These are phyloP conservation scores for Willisornis vidua DNA, from an alignment of 2,113 vertebrate species.

Conservation along the genomic window DNA sequence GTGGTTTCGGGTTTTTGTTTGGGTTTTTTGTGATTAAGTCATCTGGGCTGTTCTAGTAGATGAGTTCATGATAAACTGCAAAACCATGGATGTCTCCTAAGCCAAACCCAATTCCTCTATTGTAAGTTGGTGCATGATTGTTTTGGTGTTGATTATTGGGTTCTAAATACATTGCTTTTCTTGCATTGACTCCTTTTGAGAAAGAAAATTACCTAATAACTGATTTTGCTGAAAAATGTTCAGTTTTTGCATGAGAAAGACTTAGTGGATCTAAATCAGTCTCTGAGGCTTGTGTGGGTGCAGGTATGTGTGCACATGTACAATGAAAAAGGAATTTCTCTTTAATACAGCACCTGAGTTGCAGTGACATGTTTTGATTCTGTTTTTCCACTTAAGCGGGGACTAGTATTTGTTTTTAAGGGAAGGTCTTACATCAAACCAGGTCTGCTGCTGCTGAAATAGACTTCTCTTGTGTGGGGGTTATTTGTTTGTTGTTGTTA, in stretches of 20 bases:
- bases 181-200: neutral
- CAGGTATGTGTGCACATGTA: constrained; percentile 19
- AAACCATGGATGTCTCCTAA: constrained; percentile 8
- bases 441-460: neutral
- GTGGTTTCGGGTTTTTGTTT: neutral
- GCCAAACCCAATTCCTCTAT: neutral
- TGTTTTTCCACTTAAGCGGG: neutral
- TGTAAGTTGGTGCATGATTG: neutral
- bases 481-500: neutral
- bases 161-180: neutral
- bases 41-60: neutral
- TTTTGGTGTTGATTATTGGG: neutral
- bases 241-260: neutral
- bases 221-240: neutral
- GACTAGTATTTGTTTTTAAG: neutral
- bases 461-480: neutral
- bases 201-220: neutral
- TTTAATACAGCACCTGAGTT: constrained; percentile 8
- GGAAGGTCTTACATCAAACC: neutral
- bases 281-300: constrained; percentile 54
- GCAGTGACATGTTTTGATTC: neutral
- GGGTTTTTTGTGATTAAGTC: neutral
- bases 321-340: neutral
- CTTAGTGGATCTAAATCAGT: constrained; percentile 14
- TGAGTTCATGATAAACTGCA: neutral